Evolutionary conservation across 2,888 invertebrate species (phyloP).

Genomic region (Cantharis nigra): DNA sequence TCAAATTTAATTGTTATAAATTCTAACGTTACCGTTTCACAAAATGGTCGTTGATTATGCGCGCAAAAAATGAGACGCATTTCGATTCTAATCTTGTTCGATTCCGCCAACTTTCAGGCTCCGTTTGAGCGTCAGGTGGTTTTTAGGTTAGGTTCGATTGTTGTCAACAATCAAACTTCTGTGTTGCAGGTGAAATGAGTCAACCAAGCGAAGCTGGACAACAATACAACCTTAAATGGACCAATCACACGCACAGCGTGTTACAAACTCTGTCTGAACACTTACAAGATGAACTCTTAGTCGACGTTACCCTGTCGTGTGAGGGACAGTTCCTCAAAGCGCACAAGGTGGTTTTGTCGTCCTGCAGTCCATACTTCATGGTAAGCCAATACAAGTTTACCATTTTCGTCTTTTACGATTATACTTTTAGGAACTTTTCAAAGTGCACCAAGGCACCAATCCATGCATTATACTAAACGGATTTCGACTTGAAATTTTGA

Average conservation of each 20-base stretch:
- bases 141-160: background rate
- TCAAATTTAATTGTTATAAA: background rate
- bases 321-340: constrained; percentile 58
- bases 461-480: constrained; percentile 57
- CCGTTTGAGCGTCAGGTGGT: background rate
- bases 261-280: constrained; percentile 57
- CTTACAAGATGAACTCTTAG: constrained; percentile 52
- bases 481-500: constrained; percentile 53
- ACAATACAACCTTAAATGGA: constrained; percentile 59
- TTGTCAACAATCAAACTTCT: background rate
- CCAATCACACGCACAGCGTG: constrained; percentile 58
- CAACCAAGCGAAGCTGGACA: background rate
- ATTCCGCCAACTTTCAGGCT: background rate
- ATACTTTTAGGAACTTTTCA: constrained; percentile 52
- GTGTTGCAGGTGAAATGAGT: background rate
- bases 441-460: constrained; percentile 51
- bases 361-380: constrained; percentile 58
- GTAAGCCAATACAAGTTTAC: constrained; percentile 39
- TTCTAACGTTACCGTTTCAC: background rate
- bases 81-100: background rate
- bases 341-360: constrained; percentile 59
- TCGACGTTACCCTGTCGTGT: constrained; percentile 58
- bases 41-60: background rate
- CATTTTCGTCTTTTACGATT: background rate
- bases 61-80: background rate